Evolutionary conservation across 2,797 vertebrate species (phyloP), one percentile per base, ranked within the genome.

Genomic region (Synanceia verrucosa): DNA sequence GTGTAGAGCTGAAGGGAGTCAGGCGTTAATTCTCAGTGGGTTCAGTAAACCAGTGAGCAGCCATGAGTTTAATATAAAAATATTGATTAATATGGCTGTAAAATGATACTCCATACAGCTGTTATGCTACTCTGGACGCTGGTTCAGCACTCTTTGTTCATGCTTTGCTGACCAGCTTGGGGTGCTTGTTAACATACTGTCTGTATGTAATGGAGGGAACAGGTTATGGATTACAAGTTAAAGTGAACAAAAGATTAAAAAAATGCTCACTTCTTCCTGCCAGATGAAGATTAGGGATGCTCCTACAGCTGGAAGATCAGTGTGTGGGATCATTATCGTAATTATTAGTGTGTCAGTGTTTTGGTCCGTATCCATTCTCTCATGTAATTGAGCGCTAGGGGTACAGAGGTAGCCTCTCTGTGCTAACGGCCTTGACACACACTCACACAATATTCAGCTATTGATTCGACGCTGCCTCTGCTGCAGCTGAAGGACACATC

Each of bases 261-360:
- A 31, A 60, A 16, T 16, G 2, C 6, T n/a, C n/a, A n/a, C n/a
- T n/a, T n/a, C n/a, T n/a, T 11, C 31, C 51, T 52, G 18, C 9
- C 16, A 29, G 14, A 37, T 2, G n/a, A 7, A 19, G 26, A 19
- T 58, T 46, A 37, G 43, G 26, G 41, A 34, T 6, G 8, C 37
- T 46, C 48, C 55, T 47, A 28, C 9, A 57, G 41, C 34, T 28
- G 55, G 34, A 44, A 31, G 36, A 36, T 50, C 26, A 31, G 13
- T 26, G 23, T 26, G 43, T 44, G 23, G 57, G 18, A 39, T 36
- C 46, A 59, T 41, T 36, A n/a, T n/a, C n/a, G n/a, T n/a, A 3
- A 39, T 39, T 14, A 50, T n/a, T n/a, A n/a, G n/a, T n/a, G 41
- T 65, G 65, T 66, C 52, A 47, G n/a, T 28, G 46, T 52, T 36